Evolutionary conservation across 2,113 vertebrate genomes (phyloP).

Genomic region (Poeciliopsis prolifica): DNA sequence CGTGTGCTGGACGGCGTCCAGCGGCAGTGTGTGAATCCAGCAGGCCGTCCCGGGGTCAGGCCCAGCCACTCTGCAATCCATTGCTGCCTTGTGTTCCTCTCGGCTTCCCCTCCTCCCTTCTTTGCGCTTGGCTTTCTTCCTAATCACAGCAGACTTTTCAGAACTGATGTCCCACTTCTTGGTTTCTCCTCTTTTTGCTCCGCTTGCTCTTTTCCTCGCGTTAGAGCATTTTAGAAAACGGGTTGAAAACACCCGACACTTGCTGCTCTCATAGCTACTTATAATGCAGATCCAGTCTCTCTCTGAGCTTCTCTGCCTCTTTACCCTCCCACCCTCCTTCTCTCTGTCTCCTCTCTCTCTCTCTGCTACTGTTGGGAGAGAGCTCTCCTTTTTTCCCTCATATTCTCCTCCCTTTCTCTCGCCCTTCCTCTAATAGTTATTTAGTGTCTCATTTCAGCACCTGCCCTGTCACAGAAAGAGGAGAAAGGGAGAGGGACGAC

Average conservation of each 20-base stretch:
- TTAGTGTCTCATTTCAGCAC: slow-evolving; percentile 79
- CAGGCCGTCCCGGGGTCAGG: slow-evolving; percentile 69
- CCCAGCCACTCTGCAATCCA: slow-evolving; percentile 72
- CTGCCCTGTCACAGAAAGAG: slow-evolving; percentile 65
- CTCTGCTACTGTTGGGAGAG: slow-evolving; percentile 63
- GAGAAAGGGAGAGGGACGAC: slow-evolving; percentile 35
- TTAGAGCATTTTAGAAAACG: slow-evolving; percentile 53
- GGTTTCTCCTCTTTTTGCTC: slow-evolving; percentile 15
- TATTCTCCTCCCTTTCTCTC: slow-evolving; percentile 61
- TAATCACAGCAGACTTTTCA: slow-evolving; percentile 13
- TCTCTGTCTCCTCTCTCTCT: slow-evolving; percentile 16
- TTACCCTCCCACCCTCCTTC: slow-evolving; percentile 40
- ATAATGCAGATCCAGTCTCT: slow-evolving; percentile 72
- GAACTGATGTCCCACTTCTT: slow-evolving; percentile 13
- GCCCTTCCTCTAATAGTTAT: slow-evolving; percentile 72
- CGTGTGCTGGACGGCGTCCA: slow-evolving; percentile 67
- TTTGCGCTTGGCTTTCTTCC: slow-evolving; percentile 11
- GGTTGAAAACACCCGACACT: slow-evolving; percentile 62
- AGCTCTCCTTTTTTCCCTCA: slow-evolving; percentile 52
- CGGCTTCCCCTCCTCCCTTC: slow-evolving; percentile 52
- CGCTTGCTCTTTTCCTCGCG: slow-evolving; percentile 25
- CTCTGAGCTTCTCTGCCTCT: slow-evolving; percentile 60
- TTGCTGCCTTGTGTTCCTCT: slow-evolving; percentile 77
- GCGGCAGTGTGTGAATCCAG: slow-evolving; percentile 74
- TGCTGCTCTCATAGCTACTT: slow-evolving; percentile 70